Evolutionary conservation across 2,888 invertebrate species (phyloP).

Genomic region (Zelleria hepariella): DNA sequence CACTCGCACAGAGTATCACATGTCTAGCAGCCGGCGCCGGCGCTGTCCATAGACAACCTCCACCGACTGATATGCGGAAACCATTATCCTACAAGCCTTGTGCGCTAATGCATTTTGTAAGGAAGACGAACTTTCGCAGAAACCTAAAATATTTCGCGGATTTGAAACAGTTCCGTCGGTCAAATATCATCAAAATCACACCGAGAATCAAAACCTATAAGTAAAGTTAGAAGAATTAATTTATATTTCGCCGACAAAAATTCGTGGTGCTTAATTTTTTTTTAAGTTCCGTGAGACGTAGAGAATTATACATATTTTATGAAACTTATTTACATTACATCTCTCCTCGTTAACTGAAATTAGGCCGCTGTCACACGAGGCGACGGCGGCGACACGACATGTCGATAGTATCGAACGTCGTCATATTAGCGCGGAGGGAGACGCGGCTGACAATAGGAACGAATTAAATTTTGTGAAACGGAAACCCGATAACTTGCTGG

Average conservation of each 20-base stretch:
- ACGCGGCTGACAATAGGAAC: not conserved
- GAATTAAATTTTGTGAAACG: not conserved
- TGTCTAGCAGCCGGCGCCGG: constrained; percentile 13
- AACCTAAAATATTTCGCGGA: constrained; percentile 35
- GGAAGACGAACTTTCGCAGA: constrained; percentile 59
- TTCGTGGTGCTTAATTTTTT: constrained; percentile 47
- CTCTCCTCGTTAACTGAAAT: no score
- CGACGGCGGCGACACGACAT: no score
- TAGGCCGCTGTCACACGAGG: not conserved
- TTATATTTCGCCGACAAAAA: constrained; percentile 37
- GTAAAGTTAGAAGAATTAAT: constrained; percentile 30
- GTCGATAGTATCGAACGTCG: no score
- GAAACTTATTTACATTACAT: not conserved
- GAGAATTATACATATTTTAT: constrained; percentile 22
- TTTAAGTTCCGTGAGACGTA: constrained; percentile 49
- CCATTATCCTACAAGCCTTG: constrained; percentile 55
- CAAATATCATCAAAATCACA: constrained; percentile 12
- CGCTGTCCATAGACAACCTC: constrained; percentile 35
- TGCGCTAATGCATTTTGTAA: constrained; percentile 58
- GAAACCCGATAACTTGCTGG: not conserved
- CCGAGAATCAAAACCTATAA: constrained; percentile 17
- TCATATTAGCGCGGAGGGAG: no score
- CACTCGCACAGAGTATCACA: not conserved
- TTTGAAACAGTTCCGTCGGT: constrained; percentile 21
- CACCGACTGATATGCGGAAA: constrained; percentile 57